These are phyloP conservation scores for Electrona antarctica DNA, from an alignment of 2,113 vertebrate genomes.

Conservation along the genomic window DNA sequence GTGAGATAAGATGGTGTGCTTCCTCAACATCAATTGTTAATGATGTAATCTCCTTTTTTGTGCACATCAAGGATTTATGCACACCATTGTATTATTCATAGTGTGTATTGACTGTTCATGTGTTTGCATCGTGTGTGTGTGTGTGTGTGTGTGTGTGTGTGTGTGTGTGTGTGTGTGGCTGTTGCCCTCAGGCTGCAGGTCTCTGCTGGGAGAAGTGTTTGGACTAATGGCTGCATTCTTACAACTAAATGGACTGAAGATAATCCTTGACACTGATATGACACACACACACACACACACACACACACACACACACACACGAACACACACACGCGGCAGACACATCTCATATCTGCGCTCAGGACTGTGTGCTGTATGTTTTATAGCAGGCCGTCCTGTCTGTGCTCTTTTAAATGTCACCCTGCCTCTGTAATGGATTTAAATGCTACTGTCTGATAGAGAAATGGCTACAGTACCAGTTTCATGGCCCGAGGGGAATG, in stretches of 20 bases:
- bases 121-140: not conserved
- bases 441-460: slow-evolving; percentile 17
- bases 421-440: slow-evolving; percentile 10
- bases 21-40: not conserved
- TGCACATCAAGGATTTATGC: too few species aligned
- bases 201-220: slow-evolving; percentile 38
- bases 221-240: slow-evolving; percentile 65
- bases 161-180: slow-evolving; percentile 9
- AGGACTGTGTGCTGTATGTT: slow-evolving; percentile 12
- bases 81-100: too few species aligned
- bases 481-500: not conserved
- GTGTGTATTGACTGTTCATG: too few species aligned
- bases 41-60: too few species aligned
- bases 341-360: slow-evolving; percentile 37
- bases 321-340: not conserved
- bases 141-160: not conserved
- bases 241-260: slow-evolving; percentile 69
- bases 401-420: slow-evolving; percentile 43
- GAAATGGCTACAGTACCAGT: not conserved
- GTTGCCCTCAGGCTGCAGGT: slow-evolving; percentile 51
- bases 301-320: slow-evolving; percentile 21
- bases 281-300: not conserved
- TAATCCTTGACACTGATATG: slow-evolving; percentile 69
- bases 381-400: slow-evolving; percentile 25
- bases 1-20: not conserved